Base-by-base conservation (phyloP, 2,113 vertebrate genomes). In the Percina caprodes region DNA sequence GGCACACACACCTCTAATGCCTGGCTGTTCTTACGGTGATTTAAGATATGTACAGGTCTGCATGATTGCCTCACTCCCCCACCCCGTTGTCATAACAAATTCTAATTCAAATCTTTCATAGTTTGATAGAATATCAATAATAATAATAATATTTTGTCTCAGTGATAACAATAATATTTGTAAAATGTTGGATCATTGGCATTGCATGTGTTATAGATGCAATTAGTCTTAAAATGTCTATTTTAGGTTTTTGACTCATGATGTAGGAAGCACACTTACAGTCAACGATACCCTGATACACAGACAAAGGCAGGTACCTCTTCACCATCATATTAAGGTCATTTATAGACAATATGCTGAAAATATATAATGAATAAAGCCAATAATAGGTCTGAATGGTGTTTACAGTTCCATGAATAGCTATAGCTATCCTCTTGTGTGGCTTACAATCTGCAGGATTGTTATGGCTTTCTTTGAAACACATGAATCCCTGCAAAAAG, bases 1-100 rank as follows among this genome's bases (percentile, higher is more conserved):
- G 49, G n/a, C 24, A 35, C 69, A 45, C 58, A 46, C 56, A 73
- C 48, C 70, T 70, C 65, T 55, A 1, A 15, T 3, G 18, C 63
- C 55, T 30, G 49, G 24, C 63, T 5, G 35, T 42, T 42, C 39
- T 42, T 11, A 19, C 2, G 35, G 45, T 33, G 60, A 55, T 69
- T 68, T 59, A 42, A 61, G 35, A 69, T 66, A 71, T 60, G 48
- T n/a, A 62, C 74, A 72, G 69, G 55, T 73, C 62, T 66, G 26
- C 55, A 51, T 56, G 39, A 58, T 24, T 48, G 3, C 6, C n/a
- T 16, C 55, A 11, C 10, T 7, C 8, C 23, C 24, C 26, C 52
- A 4, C 26, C 21, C 3, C 7, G 12, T 12, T 6, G 2, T 39
- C 9, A 45, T 62, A 55, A 23, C 14, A 35, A 62, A 24, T 49